phyloP scores from a whole-genome alignment of 2,797 vertebrate species.

The Micromesistius poutassou region DNA sequence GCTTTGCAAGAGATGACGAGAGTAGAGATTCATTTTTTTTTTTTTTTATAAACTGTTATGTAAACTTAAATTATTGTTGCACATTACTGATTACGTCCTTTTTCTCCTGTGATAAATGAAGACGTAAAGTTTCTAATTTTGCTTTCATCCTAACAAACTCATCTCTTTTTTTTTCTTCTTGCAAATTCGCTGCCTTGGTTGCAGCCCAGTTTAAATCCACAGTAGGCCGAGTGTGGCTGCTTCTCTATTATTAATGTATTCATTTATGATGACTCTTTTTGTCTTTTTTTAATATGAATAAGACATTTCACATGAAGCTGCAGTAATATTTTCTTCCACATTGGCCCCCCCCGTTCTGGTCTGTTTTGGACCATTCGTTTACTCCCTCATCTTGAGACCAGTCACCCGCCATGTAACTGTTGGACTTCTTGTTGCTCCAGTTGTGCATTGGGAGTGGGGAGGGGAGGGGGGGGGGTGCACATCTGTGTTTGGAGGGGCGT shows the following conservation, averaged over 20 bases:
- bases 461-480: slow-evolving; percentile 35
- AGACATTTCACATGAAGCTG: slow-evolving; percentile 40
- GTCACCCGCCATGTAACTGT: slow-evolving; percentile 25
- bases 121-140: slow-evolving; percentile 32
- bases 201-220: slow-evolving; percentile 38
- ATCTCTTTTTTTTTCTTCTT: slow-evolving; percentile 19
- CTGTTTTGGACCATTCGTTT: slow-evolving; percentile 32
- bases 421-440: slow-evolving; percentile 43
- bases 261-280: slow-evolving; percentile 29
- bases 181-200: neutral
- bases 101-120: slow-evolving; percentile 19
- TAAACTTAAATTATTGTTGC: slow-evolving; percentile 67
- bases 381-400: slow-evolving; percentile 24
- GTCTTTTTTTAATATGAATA: slow-evolving; percentile 42
- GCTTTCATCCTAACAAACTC: slow-evolving; percentile 28
- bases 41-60: slow-evolving; percentile 39
- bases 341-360: slow-evolving; percentile 32
- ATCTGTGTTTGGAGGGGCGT: slow-evolving; percentile 27
- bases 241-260: slow-evolving; percentile 24
- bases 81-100: slow-evolving; percentile 52
- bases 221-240: slow-evolving; percentile 32
- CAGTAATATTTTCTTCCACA: slow-evolving; percentile 40
- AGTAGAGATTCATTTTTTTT: slow-evolving; percentile 24
- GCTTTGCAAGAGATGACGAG: slow-evolving; percentile 49
- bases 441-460: neutral